Evolutionary conservation across 1,140 invertebrate genomes (phyloP), one percentile per base, ranked within the genome.

Genomic region (Zaprionus vittiger): DNA sequence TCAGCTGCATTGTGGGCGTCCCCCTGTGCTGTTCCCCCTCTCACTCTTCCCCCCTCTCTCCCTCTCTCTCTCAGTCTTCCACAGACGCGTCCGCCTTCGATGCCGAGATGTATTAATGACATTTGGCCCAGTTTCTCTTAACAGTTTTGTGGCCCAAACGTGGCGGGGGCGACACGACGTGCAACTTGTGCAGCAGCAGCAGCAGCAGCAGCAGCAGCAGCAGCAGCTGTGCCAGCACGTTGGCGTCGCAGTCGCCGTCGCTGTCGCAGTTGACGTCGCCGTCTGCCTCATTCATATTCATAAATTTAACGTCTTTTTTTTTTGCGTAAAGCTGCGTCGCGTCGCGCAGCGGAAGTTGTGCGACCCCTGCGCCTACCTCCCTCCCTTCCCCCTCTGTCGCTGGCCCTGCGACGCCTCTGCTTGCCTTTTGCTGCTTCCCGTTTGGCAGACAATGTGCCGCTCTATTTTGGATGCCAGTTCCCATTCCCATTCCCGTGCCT

Each of bases 41-140:
- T 61, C 26, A 2, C 22, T 31, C 4, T 15, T 31, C 4, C 28
- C n/a, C 17, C 6, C 11, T 26, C 28, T n/a, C 11, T 22, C 24
- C 14, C 66, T 49, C 71, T 74, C 74, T 73, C 79, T 77, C 61
- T 74, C n/a, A n/a, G n/a, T n/a, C n/a, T n/a, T 63, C 69, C 65
- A 70, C 75, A 75, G 70, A 47, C 65, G 54, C 44, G 59, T 56
- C 73, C 63, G 73, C 75, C 83, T 81, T 77, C 80, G 80, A 76
- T 81, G 71, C 68, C 68, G 66, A 87, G 84, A 89, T 89, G 84
- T 87, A 87, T 87, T 87, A 89, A 87, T 87, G 84, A 89, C 84
- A 90, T 89, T 87, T 87, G 84, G 79, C 84, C 84, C 72, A 87
- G 81, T 87, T 87, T 84, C 38, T 68, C 41, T 17, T 44, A 64